Base-by-base conservation (phyloP, 2,888 invertebrate species). In the Noctua janthe region DNA sequence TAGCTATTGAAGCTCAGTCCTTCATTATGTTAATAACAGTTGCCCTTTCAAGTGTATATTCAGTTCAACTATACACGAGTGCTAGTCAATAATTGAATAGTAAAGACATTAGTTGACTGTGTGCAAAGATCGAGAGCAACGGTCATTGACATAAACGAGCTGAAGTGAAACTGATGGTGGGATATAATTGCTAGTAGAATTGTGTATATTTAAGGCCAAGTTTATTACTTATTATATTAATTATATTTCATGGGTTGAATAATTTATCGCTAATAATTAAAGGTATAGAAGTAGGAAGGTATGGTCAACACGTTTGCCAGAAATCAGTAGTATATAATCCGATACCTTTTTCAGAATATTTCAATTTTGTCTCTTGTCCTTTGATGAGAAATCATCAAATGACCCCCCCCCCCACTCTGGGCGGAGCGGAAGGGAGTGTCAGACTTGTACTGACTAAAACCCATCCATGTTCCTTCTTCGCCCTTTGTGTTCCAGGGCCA, bases 61-160 rank as follows among this genome's bases (percentile, higher is more conserved):
- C 20, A 54, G 49, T 8, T 10, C 66, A 81, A 51, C 11, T 80
- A 11, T n/a, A 11, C 47, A 66, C 29, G 39, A 71, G 81, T 43
- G 47, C 15, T 64, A 51, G 67, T 80, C 49, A 69, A 56, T 77
- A 80, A 87, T 87, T 85, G 87, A 70, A 67, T 67, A 67, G 49
- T 87, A 74, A 77, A 85, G 20, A 69, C 43, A 72, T 72, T 77
- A 76, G 29, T 29, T 49, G 67, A 78, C 75, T 39, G 82, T 59
- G 80, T 76, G 47, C 83, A 87, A 74, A 83, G 88, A 82, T 85
- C 87, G 75, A 62, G 76, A 74, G 51, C 87, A 83, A 35, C 39
- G 67, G 67, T 83, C 81, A 81, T n/a, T 62, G 72, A 51, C 64
- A 49, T 80, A 74, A 70, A 86, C 8, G 35, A 66, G 51, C 39